A percentile compares a stretch with the other conserved stretches of the same genome.
Conservation (phyloP, 2,888 invertebrate genomes). For the Malacosoma neustria region DNA sequence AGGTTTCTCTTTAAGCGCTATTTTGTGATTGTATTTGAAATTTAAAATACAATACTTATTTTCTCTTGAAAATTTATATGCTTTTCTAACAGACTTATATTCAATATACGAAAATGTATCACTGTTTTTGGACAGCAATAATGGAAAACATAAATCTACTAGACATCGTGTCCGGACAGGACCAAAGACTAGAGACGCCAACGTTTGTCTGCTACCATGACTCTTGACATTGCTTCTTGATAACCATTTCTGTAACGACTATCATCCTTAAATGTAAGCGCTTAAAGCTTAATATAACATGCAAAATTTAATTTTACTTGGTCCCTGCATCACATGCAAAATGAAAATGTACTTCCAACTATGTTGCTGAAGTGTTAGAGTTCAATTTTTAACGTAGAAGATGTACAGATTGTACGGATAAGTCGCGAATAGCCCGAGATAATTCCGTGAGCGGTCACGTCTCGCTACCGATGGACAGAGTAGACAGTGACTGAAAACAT, state of each 20-base stretch:
- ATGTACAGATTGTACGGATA: slow-evolving; percentile 15
- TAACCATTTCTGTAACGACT: slow-evolving; percentile 11
- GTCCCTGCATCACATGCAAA: not conserved
- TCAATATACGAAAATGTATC: not conserved
- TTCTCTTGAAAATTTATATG: no score
- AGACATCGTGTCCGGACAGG: slow-evolving; percentile 52
- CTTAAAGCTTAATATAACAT: slow-evolving; percentile 6
- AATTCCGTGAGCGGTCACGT: slow-evolving; percentile 56
- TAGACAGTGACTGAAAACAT: slow-evolving; percentile 41
- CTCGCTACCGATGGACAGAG: slow-evolving; percentile 33
- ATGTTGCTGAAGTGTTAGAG: slow-evolving; percentile 22
- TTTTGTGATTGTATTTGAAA: no score
- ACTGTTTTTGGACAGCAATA: slow-evolving; percentile 34
- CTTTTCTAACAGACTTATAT: no score
- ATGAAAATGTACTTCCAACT: slow-evolving; percentile 2
- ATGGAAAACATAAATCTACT: slow-evolving; percentile 62
- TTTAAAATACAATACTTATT: no score
- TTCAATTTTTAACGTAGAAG: slow-evolving; percentile 12
- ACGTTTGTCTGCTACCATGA: slow-evolving; percentile 41
- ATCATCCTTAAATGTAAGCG: not conserved
- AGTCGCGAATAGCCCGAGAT: slow-evolving; percentile 37
- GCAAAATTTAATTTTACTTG: slow-evolving; percentile 2
- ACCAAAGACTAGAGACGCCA: slow-evolving; percentile 40
- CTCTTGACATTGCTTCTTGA: slow-evolving; percentile 46
- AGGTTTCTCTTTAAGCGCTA: no score